These are phyloP conservation scores for Planiliza haematocheilus DNA, from an alignment of 2,113 vertebrate species.

Conservation along the genomic window DNA sequence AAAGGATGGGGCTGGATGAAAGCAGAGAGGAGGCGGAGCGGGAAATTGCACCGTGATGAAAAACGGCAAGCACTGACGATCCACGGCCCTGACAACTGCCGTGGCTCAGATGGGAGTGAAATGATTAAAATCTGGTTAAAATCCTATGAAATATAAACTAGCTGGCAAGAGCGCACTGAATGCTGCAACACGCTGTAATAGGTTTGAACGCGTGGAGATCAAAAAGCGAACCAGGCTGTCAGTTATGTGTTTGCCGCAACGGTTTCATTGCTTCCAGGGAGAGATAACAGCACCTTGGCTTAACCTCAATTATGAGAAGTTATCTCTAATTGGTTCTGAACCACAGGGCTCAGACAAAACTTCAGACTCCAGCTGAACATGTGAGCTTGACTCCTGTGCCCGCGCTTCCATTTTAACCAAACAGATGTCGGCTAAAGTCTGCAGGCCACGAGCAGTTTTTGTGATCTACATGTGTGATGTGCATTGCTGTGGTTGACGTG, in stretches of 20 bases:
- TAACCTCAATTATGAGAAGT: conserved; percentile 31
- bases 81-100: conserved; percentile 29
- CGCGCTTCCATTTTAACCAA: background rate
- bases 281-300: conserved; percentile 31
- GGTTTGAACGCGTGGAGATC: conserved; percentile 29
- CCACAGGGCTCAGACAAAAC: conserved; percentile 31
- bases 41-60: conserved; percentile 54
- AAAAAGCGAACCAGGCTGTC: conserved; percentile 22
- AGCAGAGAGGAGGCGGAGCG: conserved; percentile 46
- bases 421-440: background rate
- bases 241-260: conserved; percentile 16
- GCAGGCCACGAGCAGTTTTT: background rate
- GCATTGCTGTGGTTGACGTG: no score
- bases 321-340: conserved; percentile 49
- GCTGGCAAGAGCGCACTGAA: conserved; percentile 17
- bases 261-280: conserved; percentile 22
- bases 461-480: background rate
- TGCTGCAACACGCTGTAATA: conserved; percentile 57
- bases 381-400: background rate
- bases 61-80: conserved; percentile 45
- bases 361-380: conserved; percentile 11
- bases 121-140: conserved; percentile 44
- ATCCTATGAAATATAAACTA: conserved; percentile 45
- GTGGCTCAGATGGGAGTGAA: conserved; percentile 37
- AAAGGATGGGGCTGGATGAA: conserved; percentile 46